phyloP scores from a whole-genome alignment of 2,888 invertebrate genomes.

The Drosophila atroscutellata region DNA sequence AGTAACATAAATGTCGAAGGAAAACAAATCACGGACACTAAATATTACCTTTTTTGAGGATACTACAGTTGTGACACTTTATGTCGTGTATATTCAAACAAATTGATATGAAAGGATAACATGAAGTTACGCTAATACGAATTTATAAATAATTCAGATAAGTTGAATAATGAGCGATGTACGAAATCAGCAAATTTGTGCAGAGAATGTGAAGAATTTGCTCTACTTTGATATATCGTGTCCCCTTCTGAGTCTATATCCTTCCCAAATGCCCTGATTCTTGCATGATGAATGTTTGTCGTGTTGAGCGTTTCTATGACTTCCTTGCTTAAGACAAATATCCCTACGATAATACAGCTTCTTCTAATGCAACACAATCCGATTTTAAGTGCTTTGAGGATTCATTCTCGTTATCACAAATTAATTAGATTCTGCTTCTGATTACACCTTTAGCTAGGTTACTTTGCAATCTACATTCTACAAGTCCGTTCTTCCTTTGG shows the following conservation, averaged over 20 bases:
- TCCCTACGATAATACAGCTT: no score
- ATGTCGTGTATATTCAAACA: background rate
- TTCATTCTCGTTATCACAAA: background rate
- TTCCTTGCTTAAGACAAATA: background rate
- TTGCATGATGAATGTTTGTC: background rate
- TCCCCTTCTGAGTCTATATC: background rate
- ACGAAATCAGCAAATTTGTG: background rate
- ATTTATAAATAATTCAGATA: background rate
- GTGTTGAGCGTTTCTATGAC: background rate
- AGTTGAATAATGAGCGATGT: background rate
- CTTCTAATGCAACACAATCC: background rate
- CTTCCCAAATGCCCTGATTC: background rate
- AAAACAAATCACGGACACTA: slow-evolving; percentile 2
- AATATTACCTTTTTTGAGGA: background rate
- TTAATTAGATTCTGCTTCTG: background rate
- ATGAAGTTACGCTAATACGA: background rate
- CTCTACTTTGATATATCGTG: background rate
- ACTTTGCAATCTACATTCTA: background rate
- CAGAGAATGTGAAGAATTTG: background rate
- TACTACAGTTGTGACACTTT: background rate
- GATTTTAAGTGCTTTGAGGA: background rate
- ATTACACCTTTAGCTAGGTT: background rate
- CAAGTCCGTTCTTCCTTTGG: background rate
- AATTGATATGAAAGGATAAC: background rate
- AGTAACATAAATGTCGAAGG: background rate